Evolutionary conservation across 2,888 invertebrate genomes (phyloP).

Genomic region (Drosophila meridionalis): DNA sequence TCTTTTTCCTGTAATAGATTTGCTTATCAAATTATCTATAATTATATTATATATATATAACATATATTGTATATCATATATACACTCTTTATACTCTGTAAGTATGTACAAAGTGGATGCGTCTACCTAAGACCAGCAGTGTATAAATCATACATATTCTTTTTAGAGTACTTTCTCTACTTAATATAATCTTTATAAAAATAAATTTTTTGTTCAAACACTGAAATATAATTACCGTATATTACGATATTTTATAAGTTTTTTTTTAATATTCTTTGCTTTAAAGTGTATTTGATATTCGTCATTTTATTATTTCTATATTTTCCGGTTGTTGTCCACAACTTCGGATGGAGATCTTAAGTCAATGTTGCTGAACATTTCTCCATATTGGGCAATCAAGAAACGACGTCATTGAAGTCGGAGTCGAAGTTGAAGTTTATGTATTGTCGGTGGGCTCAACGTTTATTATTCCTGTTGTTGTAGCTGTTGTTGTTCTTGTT

Average conservation of each 20-base stretch:
- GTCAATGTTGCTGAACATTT: constrained; percentile 37
- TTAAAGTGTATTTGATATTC: not conserved
- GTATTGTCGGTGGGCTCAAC: constrained; percentile 28
- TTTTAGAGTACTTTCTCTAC: too few species aligned
- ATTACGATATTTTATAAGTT: not conserved
- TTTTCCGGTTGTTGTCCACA: constrained; percentile 7
- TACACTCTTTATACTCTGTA: too few species aligned
- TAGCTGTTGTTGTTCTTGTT: constrained; percentile 8
- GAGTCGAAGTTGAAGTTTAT: constrained; percentile 42
- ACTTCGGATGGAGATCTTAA: constrained; percentile 18
- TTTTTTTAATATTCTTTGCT: not conserved
- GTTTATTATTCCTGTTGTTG: constrained; percentile 27
- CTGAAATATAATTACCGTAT: not conserved
- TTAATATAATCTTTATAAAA: too few species aligned
- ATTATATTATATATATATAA: too few species aligned
- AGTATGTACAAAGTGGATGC: too few species aligned
- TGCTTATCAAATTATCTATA: too few species aligned
- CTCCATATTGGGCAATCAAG: constrained; percentile 66
- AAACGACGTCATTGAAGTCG: constrained; percentile 38
- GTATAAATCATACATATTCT: too few species aligned
- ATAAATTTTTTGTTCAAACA: too few species aligned
- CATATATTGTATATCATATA: too few species aligned
- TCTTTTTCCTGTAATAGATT: too few species aligned
- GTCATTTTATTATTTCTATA: not conserved
- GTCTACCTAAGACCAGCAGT: too few species aligned